Evolutionary conservation across 1,140 invertebrate genomes (phyloP), one percentile per base, ranked within the genome.

Genomic region (Musca domestica): DNA sequence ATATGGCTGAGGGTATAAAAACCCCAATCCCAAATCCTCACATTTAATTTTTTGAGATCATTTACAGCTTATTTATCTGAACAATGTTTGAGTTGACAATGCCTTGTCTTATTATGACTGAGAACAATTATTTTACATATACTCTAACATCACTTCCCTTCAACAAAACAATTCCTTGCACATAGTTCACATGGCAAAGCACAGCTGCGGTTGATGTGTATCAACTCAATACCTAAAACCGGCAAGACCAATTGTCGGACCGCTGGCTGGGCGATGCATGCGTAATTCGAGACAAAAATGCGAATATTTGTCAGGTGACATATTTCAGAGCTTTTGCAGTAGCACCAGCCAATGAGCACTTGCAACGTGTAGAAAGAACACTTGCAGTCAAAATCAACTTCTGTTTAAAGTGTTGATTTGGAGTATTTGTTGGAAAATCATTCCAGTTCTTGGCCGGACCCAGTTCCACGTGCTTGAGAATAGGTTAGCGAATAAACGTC

Each of bases 231-330:
- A 34, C 20, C 25, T 27, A 27, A 22, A 7, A 34, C 41, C 34
- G 15, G 12, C 66, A 19, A 2, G 17, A 54, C 14, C 23, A 27
- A 48, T 65, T 14, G 17, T 22, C 10, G 0, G 30, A 27, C 19
- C 27, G 5, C 51, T 67, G 19, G 27, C 51, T 23, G 34, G 14
- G 65, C 66, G 3, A 61, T 19, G 12, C 49, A 22, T 15, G n/a
- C 34, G 54, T 67, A 67, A 67, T 67, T 58, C 47, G 66, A 67
- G 66, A 61, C 66, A 67, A 61, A 67, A 48, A 67, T 67, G 54
- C 46, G 66, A 56, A 46, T 41, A 17, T 22, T 56, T 56, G 10
- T 25, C 52, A 56, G 52, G 52, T 56, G 52, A 56, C 52, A 56
- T 25, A 25, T 14, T 25, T 56, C 17, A 25, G 12, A 56, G 14